phyloP scores from a whole-genome alignment of 2,113 vertebrate species.

The Halichoerus grypus region DNA sequence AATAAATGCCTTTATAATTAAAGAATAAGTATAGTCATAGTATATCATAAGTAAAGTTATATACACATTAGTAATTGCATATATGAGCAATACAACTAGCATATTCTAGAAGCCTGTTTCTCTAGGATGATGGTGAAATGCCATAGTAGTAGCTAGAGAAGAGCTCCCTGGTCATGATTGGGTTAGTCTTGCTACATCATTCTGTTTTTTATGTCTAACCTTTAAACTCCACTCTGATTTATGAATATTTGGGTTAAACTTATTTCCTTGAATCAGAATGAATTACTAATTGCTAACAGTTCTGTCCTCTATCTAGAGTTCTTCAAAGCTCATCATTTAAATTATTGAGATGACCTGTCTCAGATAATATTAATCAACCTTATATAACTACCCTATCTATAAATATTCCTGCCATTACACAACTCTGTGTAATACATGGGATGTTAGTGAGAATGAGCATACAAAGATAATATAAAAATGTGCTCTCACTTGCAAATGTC shows the following conservation, averaged over 20 bases:
- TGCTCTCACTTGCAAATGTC: background rate
- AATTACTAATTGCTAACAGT: background rate
- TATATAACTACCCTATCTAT: background rate
- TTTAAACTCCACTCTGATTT: background rate
- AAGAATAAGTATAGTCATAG: background rate
- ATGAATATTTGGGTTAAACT: background rate
- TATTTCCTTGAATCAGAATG: background rate
- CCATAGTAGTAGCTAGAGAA: background rate
- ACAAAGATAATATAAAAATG: background rate
- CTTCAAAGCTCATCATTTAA: background rate
- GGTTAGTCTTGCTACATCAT: background rate
- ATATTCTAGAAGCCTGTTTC: background rate
- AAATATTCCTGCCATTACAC: background rate
- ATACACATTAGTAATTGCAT: background rate
- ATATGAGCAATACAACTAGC: background rate
- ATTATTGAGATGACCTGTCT: constrained; percentile 20
- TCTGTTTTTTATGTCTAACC: background rate
- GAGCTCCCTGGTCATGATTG: background rate
- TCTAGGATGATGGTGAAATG: background rate
- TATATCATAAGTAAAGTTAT: background rate
- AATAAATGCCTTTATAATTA: background rate
- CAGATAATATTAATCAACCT: background rate
- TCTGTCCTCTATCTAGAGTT: background rate
- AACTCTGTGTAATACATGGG: background rate
- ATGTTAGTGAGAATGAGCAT: background rate